Conservation (phyloP, 2,888 invertebrate species). For the Eupithecia centaureata region DNA sequence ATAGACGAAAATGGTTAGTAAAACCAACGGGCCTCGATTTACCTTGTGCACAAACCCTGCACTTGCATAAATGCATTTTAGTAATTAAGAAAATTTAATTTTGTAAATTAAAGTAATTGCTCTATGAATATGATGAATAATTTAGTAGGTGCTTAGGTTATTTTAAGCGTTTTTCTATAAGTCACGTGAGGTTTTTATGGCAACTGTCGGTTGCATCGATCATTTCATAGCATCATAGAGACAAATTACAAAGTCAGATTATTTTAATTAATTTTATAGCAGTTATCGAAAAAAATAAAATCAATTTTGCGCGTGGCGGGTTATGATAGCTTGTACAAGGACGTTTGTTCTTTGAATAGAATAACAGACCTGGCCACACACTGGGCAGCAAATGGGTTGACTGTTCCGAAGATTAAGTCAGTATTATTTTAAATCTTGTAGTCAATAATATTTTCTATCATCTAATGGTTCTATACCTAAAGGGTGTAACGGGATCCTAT, state of each 20-base stretch:
- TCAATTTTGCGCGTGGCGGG: not conserved
- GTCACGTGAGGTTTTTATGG: constrained; percentile 15
- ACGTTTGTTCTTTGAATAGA: not conserved
- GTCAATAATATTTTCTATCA: too few species aligned
- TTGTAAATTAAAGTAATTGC: constrained; percentile 49
- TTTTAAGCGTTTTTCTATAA: constrained; percentile 25
- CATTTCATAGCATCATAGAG: not conserved
- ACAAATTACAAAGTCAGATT: not conserved
- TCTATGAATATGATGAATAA: constrained; percentile 61
- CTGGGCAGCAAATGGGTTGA: not conserved
- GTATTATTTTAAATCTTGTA: too few species aligned
- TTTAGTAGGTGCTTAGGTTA: constrained; percentile 43
- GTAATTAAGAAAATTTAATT: constrained; percentile 58
- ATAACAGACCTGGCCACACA: not conserved
- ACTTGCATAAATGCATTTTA: constrained; percentile 59
- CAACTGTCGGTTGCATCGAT: not conserved
- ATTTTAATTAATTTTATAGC: not conserved
- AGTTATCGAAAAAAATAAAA: not conserved
- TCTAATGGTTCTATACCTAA: too few species aligned
- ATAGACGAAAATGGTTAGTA: constrained; percentile 52
- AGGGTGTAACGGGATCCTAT: too few species aligned
- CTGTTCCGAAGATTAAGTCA: too few species aligned
- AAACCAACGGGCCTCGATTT: not conserved
- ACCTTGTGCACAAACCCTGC: constrained; percentile 58
- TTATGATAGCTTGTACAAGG: too few species aligned